A percentile compares a stretch with the other conserved stretches of the same genome.
phyloP scores from a whole-genome alignment of 2,797 vertebrate species.

The Falco rusticolus region DNA sequence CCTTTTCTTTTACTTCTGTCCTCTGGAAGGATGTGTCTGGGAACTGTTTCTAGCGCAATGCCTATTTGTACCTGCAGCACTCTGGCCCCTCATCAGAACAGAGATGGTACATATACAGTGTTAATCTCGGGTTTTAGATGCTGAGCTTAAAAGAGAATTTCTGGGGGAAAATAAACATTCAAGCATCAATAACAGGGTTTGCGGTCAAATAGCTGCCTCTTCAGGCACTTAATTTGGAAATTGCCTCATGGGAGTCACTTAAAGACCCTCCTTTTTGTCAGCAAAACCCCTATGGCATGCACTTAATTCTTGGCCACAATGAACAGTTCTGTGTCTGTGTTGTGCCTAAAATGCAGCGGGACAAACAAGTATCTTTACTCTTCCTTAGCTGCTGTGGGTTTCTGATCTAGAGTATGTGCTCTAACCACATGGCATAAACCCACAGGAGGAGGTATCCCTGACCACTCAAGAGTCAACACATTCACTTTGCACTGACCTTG shows the following conservation, averaged over 20 bases:
- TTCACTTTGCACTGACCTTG: background rate
- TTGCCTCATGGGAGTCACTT: background rate
- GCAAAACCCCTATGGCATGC: background rate
- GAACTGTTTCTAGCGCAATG: background rate
- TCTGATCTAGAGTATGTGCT: background rate
- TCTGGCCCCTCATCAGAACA: background rate
- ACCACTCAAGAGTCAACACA: background rate
- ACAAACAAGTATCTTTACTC: background rate
- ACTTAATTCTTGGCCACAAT: background rate
- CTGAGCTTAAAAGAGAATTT: background rate
- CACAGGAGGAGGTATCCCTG: background rate
- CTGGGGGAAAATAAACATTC: fast-evolving
- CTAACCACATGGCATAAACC: background rate
- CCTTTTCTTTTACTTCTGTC: background rate
- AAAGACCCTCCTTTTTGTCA: background rate
- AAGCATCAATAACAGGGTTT: background rate
- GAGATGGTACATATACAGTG: background rate
- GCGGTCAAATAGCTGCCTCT: background rate
- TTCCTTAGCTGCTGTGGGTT: background rate
- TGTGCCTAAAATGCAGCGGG: background rate
- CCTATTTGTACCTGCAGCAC: background rate
- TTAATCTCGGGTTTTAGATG: background rate
- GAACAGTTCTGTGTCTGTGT: background rate
- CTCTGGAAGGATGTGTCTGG: background rate
- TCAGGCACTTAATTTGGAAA: background rate